Conservation (phyloP, 2,888 invertebrate genomes). For the Calliopum simillimum region DNA sequence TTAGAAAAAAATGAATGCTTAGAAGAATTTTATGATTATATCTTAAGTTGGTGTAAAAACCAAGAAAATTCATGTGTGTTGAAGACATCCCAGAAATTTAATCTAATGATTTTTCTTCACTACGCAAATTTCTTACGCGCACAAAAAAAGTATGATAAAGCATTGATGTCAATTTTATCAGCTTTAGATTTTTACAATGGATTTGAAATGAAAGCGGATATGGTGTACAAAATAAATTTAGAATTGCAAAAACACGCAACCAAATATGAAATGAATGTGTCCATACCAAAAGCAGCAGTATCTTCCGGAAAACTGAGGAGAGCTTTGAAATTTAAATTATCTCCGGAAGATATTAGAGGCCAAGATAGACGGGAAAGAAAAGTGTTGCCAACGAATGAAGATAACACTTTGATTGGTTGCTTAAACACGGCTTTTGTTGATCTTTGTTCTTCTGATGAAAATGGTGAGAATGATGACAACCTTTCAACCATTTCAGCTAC, state of each 20-base stretch:
- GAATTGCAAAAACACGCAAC: constrained; percentile 50
- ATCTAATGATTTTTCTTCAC: constrained; percentile 52
- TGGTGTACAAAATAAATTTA: constrained; percentile 54
- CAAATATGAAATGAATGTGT: constrained; percentile 40
- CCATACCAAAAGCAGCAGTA: not conserved
- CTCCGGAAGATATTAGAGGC: constrained; percentile 45
- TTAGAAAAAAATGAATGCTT: constrained; percentile 53
- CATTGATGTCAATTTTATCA: constrained; percentile 45
- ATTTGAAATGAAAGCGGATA: constrained; percentile 28
- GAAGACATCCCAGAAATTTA: constrained; percentile 47
- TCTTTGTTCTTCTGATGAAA: too few species aligned
- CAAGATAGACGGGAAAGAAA: not conserved
- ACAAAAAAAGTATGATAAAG: constrained; percentile 48
- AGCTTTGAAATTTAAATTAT: constrained; percentile 51
- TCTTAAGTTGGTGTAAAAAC: constrained; percentile 49
- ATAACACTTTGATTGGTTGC: too few species aligned
- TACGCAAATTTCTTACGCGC: constrained; percentile 58
- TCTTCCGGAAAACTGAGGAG: constrained; percentile 42
- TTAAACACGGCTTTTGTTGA: too few species aligned
- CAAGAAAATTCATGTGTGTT: constrained; percentile 37
- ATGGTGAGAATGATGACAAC: too few species aligned
- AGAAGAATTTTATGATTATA: constrained; percentile 53
- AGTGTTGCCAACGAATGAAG: not conserved
- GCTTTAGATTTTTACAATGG: constrained; percentile 40
- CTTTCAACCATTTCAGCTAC: too few species aligned